Evolutionary conservation across 2,113 vertebrate species (phyloP), one percentile per base, ranked within the genome.

Genomic region (Myodes glareolus): DNA sequence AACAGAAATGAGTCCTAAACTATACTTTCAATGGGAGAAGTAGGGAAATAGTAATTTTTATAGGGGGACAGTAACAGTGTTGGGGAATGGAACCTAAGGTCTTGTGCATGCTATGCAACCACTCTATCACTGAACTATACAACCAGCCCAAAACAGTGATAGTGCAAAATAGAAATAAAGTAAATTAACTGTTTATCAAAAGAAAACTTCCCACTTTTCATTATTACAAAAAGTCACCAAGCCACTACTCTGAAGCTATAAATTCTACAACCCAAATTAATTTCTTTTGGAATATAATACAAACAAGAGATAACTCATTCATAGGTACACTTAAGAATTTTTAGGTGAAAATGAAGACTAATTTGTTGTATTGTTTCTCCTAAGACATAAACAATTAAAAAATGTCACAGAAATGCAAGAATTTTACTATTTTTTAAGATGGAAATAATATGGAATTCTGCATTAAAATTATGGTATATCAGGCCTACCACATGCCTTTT

Each of bases 331-430:
- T 68, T 75, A 47, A 67, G 76, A 61, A 50, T 45, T 21, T 88
- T 80, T 58, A 45, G 58, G 2, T 68, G 73, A 90, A 29, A 85
- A 92, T 12, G n/a, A 89, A 89, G 11, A 84, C 68, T 75, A 88
- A 42, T 42, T 73, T 94, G 81, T 16, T 72, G 2, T n/a, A 67
- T 50, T 17, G 21, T 61, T 97, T 91, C 86, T 86, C 68, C 8
- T 36, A 86, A 92, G 29, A 94, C 2, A 9, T 25, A 88, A 85
- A 55, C 76, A 27, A 70, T 82, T 14, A 36, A 52, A 33, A 92
- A 94, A 96, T 92, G 29, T 81, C 65, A 92, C 25, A 29, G 61
- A 75, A 86, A 90, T 19, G 91, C 10, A 95, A 39, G 39, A 72
- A 77, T 70, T 70, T 61, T 61, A 70, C 29, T 88, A 39, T 76